Conservation (phyloP, 2,797 vertebrate species). For the Euphonia xanthogaster region DNA sequence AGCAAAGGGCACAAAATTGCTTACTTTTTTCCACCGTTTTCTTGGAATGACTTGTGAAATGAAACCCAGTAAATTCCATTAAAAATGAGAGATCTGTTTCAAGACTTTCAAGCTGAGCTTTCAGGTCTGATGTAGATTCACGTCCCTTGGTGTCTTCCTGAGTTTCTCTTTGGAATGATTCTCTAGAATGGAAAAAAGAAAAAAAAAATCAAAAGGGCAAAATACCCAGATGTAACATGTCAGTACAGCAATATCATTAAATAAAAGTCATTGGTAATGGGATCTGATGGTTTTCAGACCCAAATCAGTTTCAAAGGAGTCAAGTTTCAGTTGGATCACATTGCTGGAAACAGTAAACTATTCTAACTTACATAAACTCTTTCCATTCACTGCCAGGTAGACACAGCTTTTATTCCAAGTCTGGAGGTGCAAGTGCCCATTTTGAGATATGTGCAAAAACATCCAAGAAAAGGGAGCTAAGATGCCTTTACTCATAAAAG, state of each 20-base stretch:
- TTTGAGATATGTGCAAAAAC: neutral
- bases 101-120: conserved; percentile 73
- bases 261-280: neutral
- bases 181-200: conserved; percentile 47
- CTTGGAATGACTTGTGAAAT: conserved; percentile 76
- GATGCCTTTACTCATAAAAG: neutral
- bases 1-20: neutral
- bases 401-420: neutral
- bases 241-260: neutral
- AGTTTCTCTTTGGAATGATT: neutral
- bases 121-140: conserved; percentile 50
- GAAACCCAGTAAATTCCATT: conserved; percentile 79
- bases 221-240: neutral
- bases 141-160: neutral
- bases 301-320: neutral
- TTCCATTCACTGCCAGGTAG: neutral
- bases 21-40: conserved; percentile 81
- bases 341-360: neutral
- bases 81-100: conserved; percentile 79
- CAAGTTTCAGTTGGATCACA: neutral
- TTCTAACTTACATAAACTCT: neutral
- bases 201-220: neutral
- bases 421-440: neutral
- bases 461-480: neutral
- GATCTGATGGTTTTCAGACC: neutral